A percentile compares a stretch with the other conserved stretches of the same genome.
Evolutionary conservation across 2,888 invertebrate genomes (phyloP).

Genomic region (Arctia plantaginis): DNA sequence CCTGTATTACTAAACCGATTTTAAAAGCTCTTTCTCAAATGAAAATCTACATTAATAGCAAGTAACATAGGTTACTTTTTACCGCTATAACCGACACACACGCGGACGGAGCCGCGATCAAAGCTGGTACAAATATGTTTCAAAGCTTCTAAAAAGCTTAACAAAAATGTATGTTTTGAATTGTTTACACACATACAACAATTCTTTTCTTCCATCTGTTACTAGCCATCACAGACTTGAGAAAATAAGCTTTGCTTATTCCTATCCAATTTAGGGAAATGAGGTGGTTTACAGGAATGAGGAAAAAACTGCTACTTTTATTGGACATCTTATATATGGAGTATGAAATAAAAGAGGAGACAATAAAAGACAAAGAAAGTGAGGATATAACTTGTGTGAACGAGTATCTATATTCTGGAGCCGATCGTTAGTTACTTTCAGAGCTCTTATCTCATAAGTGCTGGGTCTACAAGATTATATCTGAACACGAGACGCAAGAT

Average conservation of each 20-base stretch:
- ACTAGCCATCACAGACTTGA: too few relatives aligned
- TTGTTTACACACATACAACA: background rate
- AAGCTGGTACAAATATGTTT: background rate
- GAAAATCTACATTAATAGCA: too few relatives aligned
- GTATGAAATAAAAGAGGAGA: background rate
- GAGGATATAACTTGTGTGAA: constrained; percentile 30
- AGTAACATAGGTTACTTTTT: too few relatives aligned
- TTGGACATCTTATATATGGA: constrained; percentile 1
- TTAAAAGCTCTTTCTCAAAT: too few relatives aligned
- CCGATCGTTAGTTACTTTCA: constrained; percentile 39
- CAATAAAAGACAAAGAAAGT: constrained; percentile 36
- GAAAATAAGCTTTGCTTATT: background rate
- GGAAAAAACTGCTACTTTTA: background rate
- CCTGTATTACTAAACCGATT: too few relatives aligned
- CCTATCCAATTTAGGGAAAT: too few relatives aligned
- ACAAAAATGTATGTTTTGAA: background rate
- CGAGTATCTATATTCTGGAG: constrained; percentile 32
- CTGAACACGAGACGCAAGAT: constrained; percentile 14
- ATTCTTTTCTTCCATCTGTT: background rate
- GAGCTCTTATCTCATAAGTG: constrained; percentile 41
- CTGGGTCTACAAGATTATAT: constrained; percentile 42
- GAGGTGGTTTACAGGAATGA: too few relatives aligned
- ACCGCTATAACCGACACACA: too few relatives aligned
- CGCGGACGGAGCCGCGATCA: too few relatives aligned
- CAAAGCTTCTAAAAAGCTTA: background rate